Evolutionary conservation across 2,797 vertebrate species (phyloP), one percentile per base, ranked within the genome.

Genomic region (Xenentodon cancila): DNA sequence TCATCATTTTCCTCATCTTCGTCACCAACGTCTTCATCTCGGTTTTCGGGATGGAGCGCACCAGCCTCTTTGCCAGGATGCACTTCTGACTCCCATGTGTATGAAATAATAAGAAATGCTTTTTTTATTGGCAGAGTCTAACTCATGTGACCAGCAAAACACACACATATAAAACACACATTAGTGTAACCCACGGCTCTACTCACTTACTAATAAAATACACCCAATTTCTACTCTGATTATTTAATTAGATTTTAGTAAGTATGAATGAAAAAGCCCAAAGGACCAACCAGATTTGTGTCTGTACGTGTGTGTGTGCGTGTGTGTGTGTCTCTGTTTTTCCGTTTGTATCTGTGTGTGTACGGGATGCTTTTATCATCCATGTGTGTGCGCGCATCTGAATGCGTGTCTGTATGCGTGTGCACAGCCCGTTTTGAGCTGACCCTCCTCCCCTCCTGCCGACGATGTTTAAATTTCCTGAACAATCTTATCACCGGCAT

Each of bases 1-100:
- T 83, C 18, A 64, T 97, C 60, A 92, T 98, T 79, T 96, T 96
- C 81, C 68, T 97, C 87, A 94, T 95, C 0, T 94, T 96, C 58
- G 84, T 97, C 79, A 81, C 95, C 92, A 98, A 97, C 75, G 90
- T 97, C 87, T 96, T 96, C 88, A 97, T 99, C 89, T 94, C 95
- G 0, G 94, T 95, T 11, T 95, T 98, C 0, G 96, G 96, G 20
- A 94, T 96, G 74, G 96, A 97, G 79, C 95, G 95, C 86, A 92
- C 93, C 0, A 94, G 93, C 37, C 91, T 95, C 40, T 94, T 94
- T 85, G 89, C 94, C 51, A 85, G 88, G 79, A 91, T 92, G 90
- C 90, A 92, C 73, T 91, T 86, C 77, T 90, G 61, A 88, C 20
- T n/a, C 21, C 22, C 30, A 21, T 53, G 62, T 0, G 34, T 37